Evolutionary conservation across 2,113 vertebrate species (phyloP), one percentile per base, ranked within the genome.

Genomic region (Anarrhichthys ocellatus): DNA sequence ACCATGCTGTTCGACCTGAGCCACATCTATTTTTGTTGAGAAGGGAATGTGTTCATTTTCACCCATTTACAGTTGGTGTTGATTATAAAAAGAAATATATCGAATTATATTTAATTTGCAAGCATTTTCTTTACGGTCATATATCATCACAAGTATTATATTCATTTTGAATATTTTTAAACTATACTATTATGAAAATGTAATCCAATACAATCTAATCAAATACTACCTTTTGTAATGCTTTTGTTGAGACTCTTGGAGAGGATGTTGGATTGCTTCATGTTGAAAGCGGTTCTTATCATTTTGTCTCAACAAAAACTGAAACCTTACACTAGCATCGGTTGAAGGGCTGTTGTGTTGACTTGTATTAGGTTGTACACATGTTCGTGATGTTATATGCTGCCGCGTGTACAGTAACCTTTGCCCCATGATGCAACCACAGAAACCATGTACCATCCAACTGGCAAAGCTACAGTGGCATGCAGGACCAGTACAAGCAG

Each of bases 381-480:
- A 48, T 59, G 48, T 42, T 66, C 0, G 14, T 67, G 13, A 67
- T 52, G 17, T 34, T 84, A 6, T 5, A 27, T 42, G 29, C 63
- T 13, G 22, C 14, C 24, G 2, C 8, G 0, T 73, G 34, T 63
- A 42, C 62, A 82, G 14, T 50, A 61, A 83, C 67, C 72, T 83
- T 48, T 80, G 22, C 40, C 59, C 59, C 24, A 14, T 69, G 18
- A 70, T 82, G 3, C 20, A 38, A 0, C 62, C 13, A 29, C 93
- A 99, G 98, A 0, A 95, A 97, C 85, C 92, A 78, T 0, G 40
- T 95, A 0, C 22, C 92, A 48, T 61, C 32, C 4, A 74, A 88
- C 48, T 99, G 98, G 98, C 93, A 79, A 0, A 96, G 96, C 24
- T 99, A 95, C 91, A 95, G 97, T 84, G 98, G 98, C 18, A 93